Conservation (phyloP, 2,113 vertebrate species). For the Vidua chalybeata region DNA sequence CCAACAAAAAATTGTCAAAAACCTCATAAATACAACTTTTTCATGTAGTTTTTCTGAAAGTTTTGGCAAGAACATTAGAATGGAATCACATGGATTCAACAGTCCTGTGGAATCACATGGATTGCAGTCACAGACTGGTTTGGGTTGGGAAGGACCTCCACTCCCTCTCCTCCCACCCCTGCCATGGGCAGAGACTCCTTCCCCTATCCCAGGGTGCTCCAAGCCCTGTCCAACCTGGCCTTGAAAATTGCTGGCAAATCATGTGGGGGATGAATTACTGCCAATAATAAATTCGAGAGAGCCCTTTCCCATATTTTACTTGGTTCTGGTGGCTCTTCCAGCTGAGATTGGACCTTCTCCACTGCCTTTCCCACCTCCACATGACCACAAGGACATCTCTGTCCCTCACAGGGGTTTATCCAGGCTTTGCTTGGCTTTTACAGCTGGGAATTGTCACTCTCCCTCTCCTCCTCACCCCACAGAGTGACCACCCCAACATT, state of each 20-base stretch:
- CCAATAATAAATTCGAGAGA: neutral
- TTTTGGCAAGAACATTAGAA: neutral
- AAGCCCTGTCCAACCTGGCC: neutral
- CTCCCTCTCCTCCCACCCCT: neutral
- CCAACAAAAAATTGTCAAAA: neutral
- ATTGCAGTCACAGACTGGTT: neutral
- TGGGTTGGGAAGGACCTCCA: neutral
- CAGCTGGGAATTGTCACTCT: neutral
- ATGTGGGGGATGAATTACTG: neutral
- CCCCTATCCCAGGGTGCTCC: neutral
- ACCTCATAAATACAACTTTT: neutral
- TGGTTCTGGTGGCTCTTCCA: neutral
- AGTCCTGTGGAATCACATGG: neutral
- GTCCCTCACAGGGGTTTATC: neutral
- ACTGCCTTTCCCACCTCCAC: neutral
- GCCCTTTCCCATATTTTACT: neutral
- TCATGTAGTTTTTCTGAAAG: neutral
- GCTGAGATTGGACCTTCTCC: neutral
- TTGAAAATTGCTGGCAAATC: neutral
- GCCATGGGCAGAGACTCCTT: neutral
- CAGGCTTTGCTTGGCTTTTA: neutral
- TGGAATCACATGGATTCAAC: neutral
- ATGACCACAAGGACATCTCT: neutral
- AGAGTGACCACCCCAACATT: neutral
- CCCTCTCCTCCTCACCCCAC: neutral